Evolutionary conservation across 2,888 invertebrate species (phyloP), one percentile per base, ranked within the genome.

Genomic region (Drosophila heteroneura): DNA sequence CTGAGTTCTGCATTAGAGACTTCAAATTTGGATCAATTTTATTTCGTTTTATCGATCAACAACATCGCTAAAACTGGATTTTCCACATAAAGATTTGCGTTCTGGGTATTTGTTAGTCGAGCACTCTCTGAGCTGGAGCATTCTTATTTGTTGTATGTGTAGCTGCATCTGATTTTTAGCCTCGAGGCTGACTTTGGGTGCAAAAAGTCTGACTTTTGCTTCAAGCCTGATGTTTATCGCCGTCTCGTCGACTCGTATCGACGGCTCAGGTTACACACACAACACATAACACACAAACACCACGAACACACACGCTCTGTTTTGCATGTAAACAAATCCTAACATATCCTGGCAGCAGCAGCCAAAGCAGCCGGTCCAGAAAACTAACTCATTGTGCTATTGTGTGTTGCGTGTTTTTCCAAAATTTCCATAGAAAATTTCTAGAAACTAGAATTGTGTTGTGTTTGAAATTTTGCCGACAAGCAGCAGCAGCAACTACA

Each of bases 381-480:
- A 70, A 70, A 59, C 62, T 68, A 76, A 67, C 66, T 63, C 53
- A 52, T 76, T 60, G 54, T 74, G 56, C 47, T 12, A 19, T 37
- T 53, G 14, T 32, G 32, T 58, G 26, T 37, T 49, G 63, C 65
- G 67, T 77, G 57, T 37, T 41, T 47, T 72, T 66, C 57, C 70
- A 51, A 57, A 56, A 68, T 61, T 85, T 85, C 68, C 54, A 53
- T 61, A 26, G 83, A 78, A 84, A 69, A 57, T 57, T 76, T 57
- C 66, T 47, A 16, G 16, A 47, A 47, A n/a, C 37, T 57, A 32
- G 70, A 69, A 70, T 37, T 52, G 39, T 56, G 12, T 41, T 39
- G 73, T 74, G 68, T 89, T 85, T 89, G 85, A 86, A 86, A 79
- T 83, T 83, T 79, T 64, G 82, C 89, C 89, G 89, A 86, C 87